phyloP scores from a whole-genome alignment of 2,113 vertebrate species.

The Hylia prasina region DNA sequence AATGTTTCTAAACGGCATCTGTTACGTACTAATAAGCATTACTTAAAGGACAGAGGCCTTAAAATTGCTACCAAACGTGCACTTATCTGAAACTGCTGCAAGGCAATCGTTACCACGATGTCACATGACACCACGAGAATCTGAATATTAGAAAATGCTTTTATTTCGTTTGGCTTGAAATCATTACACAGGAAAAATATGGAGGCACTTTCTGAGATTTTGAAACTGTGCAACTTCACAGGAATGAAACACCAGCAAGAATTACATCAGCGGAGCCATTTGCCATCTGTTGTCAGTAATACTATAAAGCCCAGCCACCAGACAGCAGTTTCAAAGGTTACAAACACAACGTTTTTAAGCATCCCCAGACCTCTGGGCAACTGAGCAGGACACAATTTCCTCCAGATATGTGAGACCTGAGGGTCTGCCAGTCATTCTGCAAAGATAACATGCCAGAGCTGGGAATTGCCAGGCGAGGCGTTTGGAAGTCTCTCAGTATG shows the following conservation, averaged over 20 bases:
- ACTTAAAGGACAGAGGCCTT: conserved; percentile 53
- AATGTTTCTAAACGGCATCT: conserved; percentile 51
- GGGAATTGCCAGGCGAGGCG: not conserved
- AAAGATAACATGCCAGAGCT: not conserved
- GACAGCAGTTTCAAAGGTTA: conserved; percentile 56
- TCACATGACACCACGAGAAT: conserved; percentile 30
- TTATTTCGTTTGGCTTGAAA: conserved; percentile 16
- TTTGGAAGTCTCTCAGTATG: not conserved
- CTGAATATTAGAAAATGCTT: conserved; percentile 31
- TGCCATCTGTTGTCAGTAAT: conserved; percentile 53
- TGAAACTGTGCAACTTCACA: conserved; percentile 35
- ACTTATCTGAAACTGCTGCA: conserved; percentile 9
- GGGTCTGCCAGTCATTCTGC: not conserved
- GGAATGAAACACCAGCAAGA: conserved; percentile 22
- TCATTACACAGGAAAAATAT: not conserved
- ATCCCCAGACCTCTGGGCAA: not conserved
- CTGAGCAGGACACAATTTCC: not conserved
- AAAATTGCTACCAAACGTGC: conserved; percentile 50
- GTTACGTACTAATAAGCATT: conserved; percentile 37
- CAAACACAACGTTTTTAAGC: conserved; percentile 26
- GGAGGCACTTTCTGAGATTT: not conserved
- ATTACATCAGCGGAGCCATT: conserved; percentile 9
- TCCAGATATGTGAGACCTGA: not conserved
- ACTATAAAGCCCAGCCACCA: conserved; percentile 35
- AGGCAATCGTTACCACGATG: not conserved